phyloP scores from a whole-genome alignment of 2,888 invertebrate genomes.

The Anoplius nigerrimus region DNA sequence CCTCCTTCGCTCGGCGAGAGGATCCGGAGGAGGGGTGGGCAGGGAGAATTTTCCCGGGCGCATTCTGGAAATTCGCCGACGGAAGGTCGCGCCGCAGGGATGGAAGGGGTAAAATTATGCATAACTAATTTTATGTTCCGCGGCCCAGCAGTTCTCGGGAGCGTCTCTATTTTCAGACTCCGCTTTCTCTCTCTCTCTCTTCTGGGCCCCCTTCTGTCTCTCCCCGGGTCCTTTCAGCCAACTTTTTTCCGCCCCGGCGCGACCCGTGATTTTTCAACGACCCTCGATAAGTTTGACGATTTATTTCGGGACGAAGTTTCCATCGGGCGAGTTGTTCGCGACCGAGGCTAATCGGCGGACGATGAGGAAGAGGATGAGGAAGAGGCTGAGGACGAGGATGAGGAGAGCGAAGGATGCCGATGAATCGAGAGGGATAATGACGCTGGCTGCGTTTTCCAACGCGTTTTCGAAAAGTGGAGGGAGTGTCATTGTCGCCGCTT shows the following conservation, averaged over 20 bases:
- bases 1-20: too few species aligned
- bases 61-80: slow-evolving; percentile 4
- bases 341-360: too few species aligned
- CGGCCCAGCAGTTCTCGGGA: slow-evolving; percentile 6
- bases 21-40: background rate
- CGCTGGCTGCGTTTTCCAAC: too few species aligned
- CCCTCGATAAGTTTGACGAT: too few species aligned
- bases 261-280: slow-evolving; percentile 17
- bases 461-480: too few species aligned
- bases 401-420: too few species aligned
- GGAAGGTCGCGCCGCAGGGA: background rate
- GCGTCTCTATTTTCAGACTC: background rate
- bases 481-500: too few species aligned
- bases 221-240: too few species aligned
- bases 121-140: slow-evolving; percentile 26
- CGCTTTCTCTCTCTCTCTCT: background rate
- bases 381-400: too few species aligned
- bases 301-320: slow-evolving; percentile 5
- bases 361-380: too few species aligned
- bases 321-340: too few species aligned
- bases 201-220: background rate
- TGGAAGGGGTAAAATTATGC: slow-evolving; percentile 18
- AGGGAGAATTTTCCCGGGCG: slow-evolving; percentile 1
- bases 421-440: too few species aligned
- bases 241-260: background rate